phyloP scores from a whole-genome alignment of 2,113 vertebrate species.

The Empidonax traillii region DNA sequence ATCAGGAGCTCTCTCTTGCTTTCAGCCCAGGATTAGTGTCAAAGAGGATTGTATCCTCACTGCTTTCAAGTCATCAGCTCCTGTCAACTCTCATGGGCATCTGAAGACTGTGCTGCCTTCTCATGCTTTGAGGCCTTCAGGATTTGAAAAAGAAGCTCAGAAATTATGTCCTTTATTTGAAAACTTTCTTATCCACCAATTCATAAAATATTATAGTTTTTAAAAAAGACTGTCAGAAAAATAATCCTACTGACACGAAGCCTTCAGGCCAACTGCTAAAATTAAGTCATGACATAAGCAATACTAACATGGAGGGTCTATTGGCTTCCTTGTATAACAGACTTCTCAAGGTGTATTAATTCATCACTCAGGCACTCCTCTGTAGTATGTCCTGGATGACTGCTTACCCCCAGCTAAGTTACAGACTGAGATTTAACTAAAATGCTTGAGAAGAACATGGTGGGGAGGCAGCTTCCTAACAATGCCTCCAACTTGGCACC shows the following conservation, averaged over 20 bases:
- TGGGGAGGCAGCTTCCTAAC: not conserved
- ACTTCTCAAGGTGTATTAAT: not conserved
- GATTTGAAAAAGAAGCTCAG: not conserved
- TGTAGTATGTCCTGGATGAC: not conserved
- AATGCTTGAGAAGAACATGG: not conserved
- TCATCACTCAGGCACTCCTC: not conserved
- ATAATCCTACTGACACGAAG: not conserved
- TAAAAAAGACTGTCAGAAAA: not conserved
- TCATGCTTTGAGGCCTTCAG: not conserved
- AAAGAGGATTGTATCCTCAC: not conserved
- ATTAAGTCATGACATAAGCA: not conserved
- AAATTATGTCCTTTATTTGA: not conserved
- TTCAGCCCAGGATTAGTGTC: slow-evolving; percentile 14
- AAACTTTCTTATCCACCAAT: not conserved
- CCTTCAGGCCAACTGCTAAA: slow-evolving; percentile 26
- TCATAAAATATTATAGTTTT: not conserved
- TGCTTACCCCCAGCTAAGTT: not conserved
- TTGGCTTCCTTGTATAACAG: not conserved
- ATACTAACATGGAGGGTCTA: not conserved
- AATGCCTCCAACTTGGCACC: not conserved
- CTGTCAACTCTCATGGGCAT: not conserved
- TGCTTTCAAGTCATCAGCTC: slow-evolving; percentile 1
- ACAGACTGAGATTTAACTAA: not conserved
- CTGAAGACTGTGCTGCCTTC: not conserved
- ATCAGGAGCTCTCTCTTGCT: not conserved